Conservation (phyloP, 2,888 invertebrate species). For the Drosophila borborema region DNA sequence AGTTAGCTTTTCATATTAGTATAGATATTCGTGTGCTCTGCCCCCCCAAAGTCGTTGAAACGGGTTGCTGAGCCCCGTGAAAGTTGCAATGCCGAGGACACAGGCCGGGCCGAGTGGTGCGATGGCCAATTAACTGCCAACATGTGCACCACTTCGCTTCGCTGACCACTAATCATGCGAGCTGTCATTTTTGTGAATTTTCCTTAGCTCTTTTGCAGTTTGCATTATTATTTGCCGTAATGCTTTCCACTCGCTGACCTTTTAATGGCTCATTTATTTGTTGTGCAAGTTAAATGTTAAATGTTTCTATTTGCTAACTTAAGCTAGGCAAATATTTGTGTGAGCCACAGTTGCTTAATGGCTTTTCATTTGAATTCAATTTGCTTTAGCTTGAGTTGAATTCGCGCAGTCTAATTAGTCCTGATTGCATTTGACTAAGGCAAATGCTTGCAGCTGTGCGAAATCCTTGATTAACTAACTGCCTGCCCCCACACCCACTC, state of each 20-base stretch:
- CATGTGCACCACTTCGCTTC: constrained; percentile 25
- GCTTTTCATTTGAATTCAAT: no score
- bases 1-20: not conserved
- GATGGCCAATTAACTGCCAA: constrained; percentile 32
- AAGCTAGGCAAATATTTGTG: no score
- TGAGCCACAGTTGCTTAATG: no score
- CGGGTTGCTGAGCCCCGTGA: constrained; percentile 51
- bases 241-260: not conserved
- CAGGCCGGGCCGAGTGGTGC: not conserved
- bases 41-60: constrained; percentile 20
- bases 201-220: not conserved
- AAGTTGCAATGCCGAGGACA: constrained; percentile 42
- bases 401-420: not conserved
- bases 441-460: not conserved
- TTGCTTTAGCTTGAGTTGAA: not conserved
- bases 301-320: not conserved
- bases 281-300: no score
- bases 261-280: not conserved
- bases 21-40: constrained; percentile 11
- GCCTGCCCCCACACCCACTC: not conserved
- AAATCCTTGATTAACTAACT: not conserved
- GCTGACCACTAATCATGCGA: constrained; percentile 22
- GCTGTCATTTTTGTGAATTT: constrained; percentile 14
- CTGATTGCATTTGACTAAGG: not conserved
- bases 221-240: not conserved